Evolutionary conservation across 2,888 invertebrate species (phyloP), one percentile per base, ranked within the genome.

Genomic region (Blastobasis adustella): DNA sequence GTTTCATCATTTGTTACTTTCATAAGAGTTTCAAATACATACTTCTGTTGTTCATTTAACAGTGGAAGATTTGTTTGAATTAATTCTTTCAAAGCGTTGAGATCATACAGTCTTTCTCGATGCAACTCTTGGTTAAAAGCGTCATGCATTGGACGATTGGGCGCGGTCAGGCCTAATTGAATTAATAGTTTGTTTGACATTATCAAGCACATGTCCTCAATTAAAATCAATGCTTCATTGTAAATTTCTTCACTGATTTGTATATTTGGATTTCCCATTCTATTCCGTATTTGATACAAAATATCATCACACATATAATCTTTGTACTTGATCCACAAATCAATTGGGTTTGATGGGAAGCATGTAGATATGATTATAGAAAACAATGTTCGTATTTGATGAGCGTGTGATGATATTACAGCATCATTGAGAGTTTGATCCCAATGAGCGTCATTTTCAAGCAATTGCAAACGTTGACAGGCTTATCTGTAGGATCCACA

Each of bases 1-100:
- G 57, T 49, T 51, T 55, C 59, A 62, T 50, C 55, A 52, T 65
- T 57, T 44, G 61, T 55, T 52, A 57, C 63, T 60, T 65, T 10
- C 49, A 63, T 61, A 48, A 66, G 55, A 53, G 52, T 53, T 9
- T 65, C 59, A 55, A 63, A 67, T 51, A 53, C 64, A 57, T 51
- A 51, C 42, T 44, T 66, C 58, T 65, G 65, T 57, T 67, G 53
- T 59, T 58, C 41, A 54, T 64, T 64, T 10, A 63, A 62, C 48
- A 49, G 58, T 9, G 62, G 62, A 53, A 69, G 56, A 59, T 51
- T 67, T 53, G 46, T 61, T 40, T 51, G 54, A 66, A 67, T 58
- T 56, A 51, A 38, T 67, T 65, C 57, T 51, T 66, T 53, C 53
- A 67, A 55, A 54, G 54, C 49, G 52, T 65, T 50, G 55, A 38